phyloP scores from a whole-genome alignment of 2,113 vertebrate species.

The Hyla sarda region DNA sequence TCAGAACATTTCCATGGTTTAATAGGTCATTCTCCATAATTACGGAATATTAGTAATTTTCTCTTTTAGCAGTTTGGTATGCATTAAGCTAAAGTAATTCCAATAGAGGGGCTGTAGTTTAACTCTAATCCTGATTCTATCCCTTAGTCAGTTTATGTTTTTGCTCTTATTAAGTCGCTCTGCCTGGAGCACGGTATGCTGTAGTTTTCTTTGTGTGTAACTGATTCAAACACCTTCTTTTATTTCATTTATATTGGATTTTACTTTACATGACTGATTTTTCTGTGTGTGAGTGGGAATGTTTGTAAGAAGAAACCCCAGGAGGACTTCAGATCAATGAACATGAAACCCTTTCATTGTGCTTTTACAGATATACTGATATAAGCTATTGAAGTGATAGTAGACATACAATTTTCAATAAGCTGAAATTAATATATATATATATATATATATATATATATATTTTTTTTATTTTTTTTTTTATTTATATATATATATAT shows the following conservation, averaged over 20 bases:
- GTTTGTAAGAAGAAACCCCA: not conserved
- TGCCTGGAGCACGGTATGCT: not conserved
- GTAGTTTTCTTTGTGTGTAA: not conserved
- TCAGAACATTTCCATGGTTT: not conserved
- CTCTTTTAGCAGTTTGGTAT: not conserved
- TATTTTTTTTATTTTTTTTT: too few species aligned
- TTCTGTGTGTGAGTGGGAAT: not conserved
- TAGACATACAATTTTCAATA: not conserved
- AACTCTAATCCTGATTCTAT: not conserved
- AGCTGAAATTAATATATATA: not conserved
- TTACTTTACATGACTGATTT: slow-evolving; percentile 18
- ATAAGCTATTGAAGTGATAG: not conserved
- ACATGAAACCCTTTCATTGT: not conserved
- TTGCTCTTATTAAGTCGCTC: not conserved
- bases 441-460: not conserved
- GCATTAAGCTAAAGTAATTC: slow-evolving; percentile 2
- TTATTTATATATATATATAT: not conserved
- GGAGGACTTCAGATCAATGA: not conserved
- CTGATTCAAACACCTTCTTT: not conserved
- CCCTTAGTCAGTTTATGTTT: not conserved
- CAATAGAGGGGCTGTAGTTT: not conserved
- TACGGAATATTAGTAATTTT: not conserved
- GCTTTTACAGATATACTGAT: not conserved
- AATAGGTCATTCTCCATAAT: not conserved
- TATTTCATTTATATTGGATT: slow-evolving; percentile 15